These are phyloP conservation scores for Conomelus anceps DNA, from an alignment of 2,888 invertebrate genomes.

Conservation along the genomic window DNA sequence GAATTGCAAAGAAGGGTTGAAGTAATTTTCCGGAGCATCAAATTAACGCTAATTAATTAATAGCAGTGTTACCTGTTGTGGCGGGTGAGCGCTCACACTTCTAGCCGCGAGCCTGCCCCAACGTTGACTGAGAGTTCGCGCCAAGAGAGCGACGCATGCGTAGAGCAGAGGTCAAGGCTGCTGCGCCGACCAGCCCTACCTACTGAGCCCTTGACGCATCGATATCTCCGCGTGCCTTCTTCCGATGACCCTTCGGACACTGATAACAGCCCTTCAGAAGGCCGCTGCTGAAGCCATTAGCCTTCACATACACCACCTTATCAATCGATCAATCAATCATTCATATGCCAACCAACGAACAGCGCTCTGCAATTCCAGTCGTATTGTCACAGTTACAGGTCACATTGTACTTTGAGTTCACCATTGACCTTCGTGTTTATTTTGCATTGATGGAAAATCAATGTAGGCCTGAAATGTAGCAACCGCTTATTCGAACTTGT, in stretches of 20 bases:
- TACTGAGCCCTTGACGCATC: neutral
- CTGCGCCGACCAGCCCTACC: neutral
- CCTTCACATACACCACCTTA: too few relatives aligned
- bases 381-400: neutral
- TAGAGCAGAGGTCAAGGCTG: neutral
- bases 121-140: neutral
- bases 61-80: neutral
- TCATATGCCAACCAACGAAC: neutral
- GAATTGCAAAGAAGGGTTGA: neutral
- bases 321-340: neutral
- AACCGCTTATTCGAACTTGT: neutral
- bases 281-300: neutral
- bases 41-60: neutral
- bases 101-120: neutral
- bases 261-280: neutral
- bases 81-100: neutral
- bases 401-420: neutral
- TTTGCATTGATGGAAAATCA: neutral
- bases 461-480: too few relatives aligned
- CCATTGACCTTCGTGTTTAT: neutral
- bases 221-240: neutral
- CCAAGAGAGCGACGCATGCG: neutral
- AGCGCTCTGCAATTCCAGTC: neutral
- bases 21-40: neutral
- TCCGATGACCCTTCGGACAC: neutral